These are phyloP conservation scores for Spatulosminthurus flaviceps DNA, from an alignment of 2,888 invertebrate species.

Conservation along the genomic window DNA sequence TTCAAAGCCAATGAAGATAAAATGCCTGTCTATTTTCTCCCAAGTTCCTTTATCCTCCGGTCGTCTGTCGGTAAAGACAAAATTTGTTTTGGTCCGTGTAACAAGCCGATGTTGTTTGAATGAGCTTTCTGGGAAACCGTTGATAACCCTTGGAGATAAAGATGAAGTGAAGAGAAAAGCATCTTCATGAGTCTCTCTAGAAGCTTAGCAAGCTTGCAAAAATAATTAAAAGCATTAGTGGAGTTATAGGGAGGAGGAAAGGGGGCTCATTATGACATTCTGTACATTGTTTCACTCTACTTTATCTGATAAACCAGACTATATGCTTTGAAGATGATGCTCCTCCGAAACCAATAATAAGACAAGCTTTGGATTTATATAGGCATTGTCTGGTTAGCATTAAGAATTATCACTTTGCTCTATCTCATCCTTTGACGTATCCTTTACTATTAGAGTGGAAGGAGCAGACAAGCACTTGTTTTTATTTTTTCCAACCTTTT, in stretches of 20 bases:
- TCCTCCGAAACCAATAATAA: background rate
- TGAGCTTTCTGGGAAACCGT: conserved; percentile 37
- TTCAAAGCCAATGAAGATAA: conserved; percentile 35
- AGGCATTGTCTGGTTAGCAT: conserved; percentile 21
- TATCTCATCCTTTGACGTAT: conserved; percentile 11
- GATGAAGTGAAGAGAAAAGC: background rate
- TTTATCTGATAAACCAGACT: background rate
- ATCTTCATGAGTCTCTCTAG: background rate
- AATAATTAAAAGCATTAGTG: conserved; percentile 60
- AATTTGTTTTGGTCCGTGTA: too few relatives aligned
- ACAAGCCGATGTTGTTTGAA: conserved; percentile 15
- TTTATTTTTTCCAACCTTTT: background rate
- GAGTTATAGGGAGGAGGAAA: background rate
- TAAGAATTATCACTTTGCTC: conserved; percentile 15
- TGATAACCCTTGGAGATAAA: conserved; percentile 40
- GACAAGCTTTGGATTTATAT: conserved; percentile 15
- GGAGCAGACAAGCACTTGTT: too few relatives aligned
- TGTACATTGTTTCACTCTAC: conserved; percentile 50
- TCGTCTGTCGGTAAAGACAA: background rate
- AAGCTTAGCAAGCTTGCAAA: conserved; percentile 49
- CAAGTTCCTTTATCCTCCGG: background rate
- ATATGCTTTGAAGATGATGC: background rate
- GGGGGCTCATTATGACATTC: conserved; percentile 56
- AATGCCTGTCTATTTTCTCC: conserved; percentile 35
- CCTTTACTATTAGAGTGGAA: too few relatives aligned